A percentile compares a stretch with the other conserved stretches of the same genome.
Evolutionary conservation across 2,113 vertebrate genomes (phyloP).

Genomic region (Nesoenas mayeri): DNA sequence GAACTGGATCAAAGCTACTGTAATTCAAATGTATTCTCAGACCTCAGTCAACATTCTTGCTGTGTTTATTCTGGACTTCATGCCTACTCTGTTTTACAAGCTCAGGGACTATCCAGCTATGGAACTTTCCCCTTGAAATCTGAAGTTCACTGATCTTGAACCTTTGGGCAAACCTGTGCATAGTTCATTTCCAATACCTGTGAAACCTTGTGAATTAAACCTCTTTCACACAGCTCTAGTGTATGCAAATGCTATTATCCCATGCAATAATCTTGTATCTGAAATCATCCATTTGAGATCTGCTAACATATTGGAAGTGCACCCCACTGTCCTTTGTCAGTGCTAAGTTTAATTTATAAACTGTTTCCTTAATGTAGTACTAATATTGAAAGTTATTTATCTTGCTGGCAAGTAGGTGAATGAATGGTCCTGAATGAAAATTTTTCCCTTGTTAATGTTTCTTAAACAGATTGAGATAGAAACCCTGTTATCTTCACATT

Average conservation of each 20-base stretch:
- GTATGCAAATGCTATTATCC: not conserved
- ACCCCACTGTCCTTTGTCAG: not conserved
- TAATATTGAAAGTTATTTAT: not conserved
- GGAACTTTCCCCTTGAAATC: constrained; percentile 5
- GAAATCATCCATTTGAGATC: not conserved
- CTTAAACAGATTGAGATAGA: not conserved
- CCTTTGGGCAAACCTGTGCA: not conserved
- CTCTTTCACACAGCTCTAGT: not conserved
- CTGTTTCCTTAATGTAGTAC: not conserved
- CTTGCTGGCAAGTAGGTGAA: not conserved
- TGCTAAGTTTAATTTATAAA: not conserved
- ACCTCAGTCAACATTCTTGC: constrained; percentile 29
- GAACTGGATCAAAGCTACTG: constrained; percentile 12
- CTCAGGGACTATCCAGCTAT: not conserved
- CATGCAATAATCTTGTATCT: not conserved
- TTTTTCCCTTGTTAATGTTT: not conserved
- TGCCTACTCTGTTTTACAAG: constrained; percentile 25
- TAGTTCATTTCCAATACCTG: not conserved
- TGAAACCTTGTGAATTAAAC: not conserved
- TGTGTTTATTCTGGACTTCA: constrained; percentile 48
- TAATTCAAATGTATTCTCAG: constrained; percentile 26
- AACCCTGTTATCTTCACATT: not conserved
- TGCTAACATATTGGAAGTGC: not conserved
- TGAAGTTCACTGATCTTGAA: constrained; percentile 24
- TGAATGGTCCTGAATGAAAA: not conserved